Evolutionary conservation across 1,140 invertebrate species (phyloP).

Genomic region (Triops cancriformis): DNA sequence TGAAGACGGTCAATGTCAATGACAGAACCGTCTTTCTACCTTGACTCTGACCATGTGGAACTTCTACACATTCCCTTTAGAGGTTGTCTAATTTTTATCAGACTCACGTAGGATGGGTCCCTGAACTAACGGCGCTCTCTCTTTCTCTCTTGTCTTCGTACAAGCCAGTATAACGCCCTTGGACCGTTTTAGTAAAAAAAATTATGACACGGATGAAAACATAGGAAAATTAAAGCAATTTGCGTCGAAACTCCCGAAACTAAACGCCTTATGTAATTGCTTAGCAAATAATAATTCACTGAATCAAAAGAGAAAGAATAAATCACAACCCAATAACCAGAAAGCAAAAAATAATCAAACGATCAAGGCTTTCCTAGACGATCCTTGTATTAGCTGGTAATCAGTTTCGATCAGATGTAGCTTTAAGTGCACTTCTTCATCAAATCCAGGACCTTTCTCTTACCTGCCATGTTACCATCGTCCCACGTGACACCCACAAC

Average conservation of each 20-base stretch:
- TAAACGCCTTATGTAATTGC: too few relatives aligned
- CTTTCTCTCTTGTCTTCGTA: neutral
- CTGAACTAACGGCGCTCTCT: neutral
- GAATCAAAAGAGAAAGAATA: too few relatives aligned
- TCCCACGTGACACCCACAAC: too few relatives aligned
- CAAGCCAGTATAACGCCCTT: neutral
- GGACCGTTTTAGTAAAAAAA: neutral
- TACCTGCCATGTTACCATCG: too few relatives aligned
- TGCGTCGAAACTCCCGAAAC: neutral
- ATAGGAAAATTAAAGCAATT: neutral
- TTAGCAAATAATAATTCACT: too few relatives aligned
- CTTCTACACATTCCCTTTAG: neutral
- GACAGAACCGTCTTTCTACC: neutral
- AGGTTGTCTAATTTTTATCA: neutral
- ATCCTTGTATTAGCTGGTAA: too few relatives aligned
- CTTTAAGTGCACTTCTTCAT: too few relatives aligned
- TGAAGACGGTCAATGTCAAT: slow-evolving; percentile 10
- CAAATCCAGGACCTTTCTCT: too few relatives aligned
- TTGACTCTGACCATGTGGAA: slow-evolving; percentile 1
- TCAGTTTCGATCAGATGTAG: too few relatives aligned
- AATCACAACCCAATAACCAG: too few relatives aligned
- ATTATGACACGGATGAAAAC: neutral
- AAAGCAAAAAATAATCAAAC: too few relatives aligned
- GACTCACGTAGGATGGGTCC: neutral
- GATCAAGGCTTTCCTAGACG: too few relatives aligned